phyloP scores from a whole-genome alignment of 2,797 vertebrate species.

The Semaprochilodus insignis region DNA sequence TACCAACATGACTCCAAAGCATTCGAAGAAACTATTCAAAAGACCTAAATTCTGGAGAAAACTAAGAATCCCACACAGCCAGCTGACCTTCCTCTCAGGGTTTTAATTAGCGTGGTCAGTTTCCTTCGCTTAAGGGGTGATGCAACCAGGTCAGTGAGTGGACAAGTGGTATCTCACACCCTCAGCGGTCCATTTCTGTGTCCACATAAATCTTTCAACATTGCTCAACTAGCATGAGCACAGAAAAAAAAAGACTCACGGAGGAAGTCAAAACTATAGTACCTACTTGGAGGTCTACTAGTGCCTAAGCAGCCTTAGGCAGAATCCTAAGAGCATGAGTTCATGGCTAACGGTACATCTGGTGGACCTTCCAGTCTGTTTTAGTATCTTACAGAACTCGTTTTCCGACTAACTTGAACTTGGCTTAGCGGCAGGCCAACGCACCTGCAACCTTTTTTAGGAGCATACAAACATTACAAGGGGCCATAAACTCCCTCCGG shows the following conservation, averaged over 20 bases:
- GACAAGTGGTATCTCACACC: neutral
- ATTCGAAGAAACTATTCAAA: neutral
- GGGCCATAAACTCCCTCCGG: constrained; percentile 33
- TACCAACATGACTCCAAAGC: neutral
- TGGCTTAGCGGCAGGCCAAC: constrained; percentile 2
- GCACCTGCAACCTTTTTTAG: constrained; percentile 39
- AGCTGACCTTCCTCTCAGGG: neutral
- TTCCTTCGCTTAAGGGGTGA: neutral
- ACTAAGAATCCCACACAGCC: too few species aligned
- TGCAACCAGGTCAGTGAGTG: neutral
- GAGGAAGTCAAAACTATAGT: neutral
- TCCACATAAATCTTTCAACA: constrained; percentile 23
- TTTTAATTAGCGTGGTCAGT: too few species aligned
- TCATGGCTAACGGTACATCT: neutral
- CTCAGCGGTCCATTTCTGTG: neutral
- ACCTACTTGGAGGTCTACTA: neutral
- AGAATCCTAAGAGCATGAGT: neutral
- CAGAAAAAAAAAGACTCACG: neutral
- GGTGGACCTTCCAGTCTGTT: neutral
- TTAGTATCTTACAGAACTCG: neutral
- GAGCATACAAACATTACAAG: constrained; percentile 36
- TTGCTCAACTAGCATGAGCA: neutral
- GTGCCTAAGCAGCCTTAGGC: neutral
- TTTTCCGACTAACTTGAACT: neutral
- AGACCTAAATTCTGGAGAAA: neutral